A percentile compares a stretch with the other conserved stretches of the same genome.
phyloP scores from a whole-genome alignment of 30 jellyfish, hydroid and myxozoan genomes.

The Turritopsis dohrnii region DNA sequence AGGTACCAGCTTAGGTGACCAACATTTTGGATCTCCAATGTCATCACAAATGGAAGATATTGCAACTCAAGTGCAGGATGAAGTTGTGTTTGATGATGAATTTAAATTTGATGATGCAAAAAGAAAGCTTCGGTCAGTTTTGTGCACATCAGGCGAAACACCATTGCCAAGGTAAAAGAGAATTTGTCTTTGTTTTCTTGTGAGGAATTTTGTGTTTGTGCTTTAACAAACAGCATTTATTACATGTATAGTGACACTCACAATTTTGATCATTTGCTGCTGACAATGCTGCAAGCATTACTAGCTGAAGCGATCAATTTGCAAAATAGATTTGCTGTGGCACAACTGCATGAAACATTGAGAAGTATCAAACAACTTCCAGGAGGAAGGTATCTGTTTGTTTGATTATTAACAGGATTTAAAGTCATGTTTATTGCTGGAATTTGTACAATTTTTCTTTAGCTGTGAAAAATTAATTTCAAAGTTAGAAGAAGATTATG shows the following conservation, averaged over 20 bases:
- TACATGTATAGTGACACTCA: conserved; percentile 57
- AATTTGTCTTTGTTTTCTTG: background rate
- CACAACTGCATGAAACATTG: conserved; percentile 97
- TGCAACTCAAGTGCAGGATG: conserved; percentile 40
- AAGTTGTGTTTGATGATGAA: conserved; percentile 52
- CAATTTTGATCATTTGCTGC: conserved; percentile 57
- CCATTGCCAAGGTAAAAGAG: conserved; percentile 65
- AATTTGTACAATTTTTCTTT: background rate
- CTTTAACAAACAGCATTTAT: background rate
- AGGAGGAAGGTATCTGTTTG: conserved; percentile 70
- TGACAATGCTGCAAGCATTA: conserved; percentile 91
- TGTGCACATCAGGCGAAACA: conserved; percentile 83
- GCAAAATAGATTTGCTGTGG: conserved; percentile 91
- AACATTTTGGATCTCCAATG: conserved; percentile 22
- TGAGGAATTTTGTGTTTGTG: background rate
- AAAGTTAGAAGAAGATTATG: conserved; percentile 80
- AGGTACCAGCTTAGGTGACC: conserved; percentile 1
- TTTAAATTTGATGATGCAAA: conserved; percentile 91
- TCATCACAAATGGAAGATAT: conserved; percentile 62
- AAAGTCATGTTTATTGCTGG: no score
- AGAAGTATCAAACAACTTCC: conserved; percentile 91
- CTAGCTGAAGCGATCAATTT: conserved; percentile 95
- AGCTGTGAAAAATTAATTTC: conserved; percentile 79
- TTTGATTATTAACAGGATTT: no score
- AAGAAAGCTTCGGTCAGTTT: conserved; percentile 72